Evolutionary conservation across 2,797 vertebrate species (phyloP), one percentile per base, ranked within the genome.

Genomic region (Enteromius thamalakanensis): DNA sequence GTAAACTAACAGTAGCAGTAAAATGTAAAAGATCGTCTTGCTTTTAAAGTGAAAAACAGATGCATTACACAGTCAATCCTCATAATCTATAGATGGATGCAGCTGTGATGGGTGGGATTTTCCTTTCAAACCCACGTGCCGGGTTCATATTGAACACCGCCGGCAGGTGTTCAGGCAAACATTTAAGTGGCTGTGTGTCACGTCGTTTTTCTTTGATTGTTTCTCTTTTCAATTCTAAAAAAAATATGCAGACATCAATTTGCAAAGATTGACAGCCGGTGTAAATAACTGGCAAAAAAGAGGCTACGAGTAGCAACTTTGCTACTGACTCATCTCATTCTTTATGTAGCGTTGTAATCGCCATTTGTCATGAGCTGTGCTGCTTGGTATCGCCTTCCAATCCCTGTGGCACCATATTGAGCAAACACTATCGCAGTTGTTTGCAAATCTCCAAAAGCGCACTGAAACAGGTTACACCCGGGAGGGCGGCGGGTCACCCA

Each of bases 401-500:
- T 69, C 75, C 79, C 80, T 0, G 45, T 75, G 69, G 53, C 58
- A 42, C 79, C 79, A 32, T 76, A 71, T 72, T 72, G 69, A 51
- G 79, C 65, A 83, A 80, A 81, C 81, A 85, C 81, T 23, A 81
- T 64, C 67, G 64, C 84, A 81, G 82, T 82, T 84, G 82, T 81
- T 84, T 87, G 82, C 84, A 87, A 83, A 86, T 86, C 82, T 75
- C 37, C 49, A 74, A 85, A 84, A 85, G 70, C 67, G 64, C 64
- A 67, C 23, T 78, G 80, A 79, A 83, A 74, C 86, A 67, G 84
- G 49, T 60, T 65, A 40, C 86, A 85, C 79, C 74, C 74, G 75
- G 53, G 83, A 85, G 86, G 79, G 89, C 87, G 84, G 84, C 79
- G 87, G 92, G 91, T 93, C 92, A 91, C 92, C 90, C 58, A 90